These are phyloP conservation scores for Lutra lutra DNA, from an alignment of 2,797 vertebrate species.

Conservation along the genomic window DNA sequence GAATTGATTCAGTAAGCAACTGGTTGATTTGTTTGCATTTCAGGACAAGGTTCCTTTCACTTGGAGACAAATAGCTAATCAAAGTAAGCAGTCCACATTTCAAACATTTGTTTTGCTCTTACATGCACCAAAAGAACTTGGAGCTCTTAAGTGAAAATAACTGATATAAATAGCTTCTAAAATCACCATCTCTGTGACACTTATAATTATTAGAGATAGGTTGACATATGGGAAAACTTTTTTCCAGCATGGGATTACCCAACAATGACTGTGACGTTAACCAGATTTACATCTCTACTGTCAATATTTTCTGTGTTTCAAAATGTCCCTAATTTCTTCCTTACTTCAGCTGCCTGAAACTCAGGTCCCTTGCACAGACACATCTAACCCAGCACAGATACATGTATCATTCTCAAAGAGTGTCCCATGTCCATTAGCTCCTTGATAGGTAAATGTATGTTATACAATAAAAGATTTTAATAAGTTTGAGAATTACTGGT, in stretches of 20 bases:
- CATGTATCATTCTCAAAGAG: not conserved
- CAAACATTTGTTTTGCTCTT: slow-evolving; percentile 3
- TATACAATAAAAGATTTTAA: slow-evolving; percentile 32
- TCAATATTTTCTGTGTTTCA: not conserved
- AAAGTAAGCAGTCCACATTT: not conserved
- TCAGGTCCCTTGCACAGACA: not conserved
- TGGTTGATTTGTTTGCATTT: slow-evolving; percentile 3
- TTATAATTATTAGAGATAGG: not conserved
- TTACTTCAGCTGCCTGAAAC: not conserved
- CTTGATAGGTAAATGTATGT: not conserved
- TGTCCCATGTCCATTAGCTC: not conserved
- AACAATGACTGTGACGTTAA: not conserved
- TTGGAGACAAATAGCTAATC: slow-evolving; percentile 18
- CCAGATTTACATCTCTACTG: not conserved
- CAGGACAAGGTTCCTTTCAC: not conserved
- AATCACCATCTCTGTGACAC: not conserved
- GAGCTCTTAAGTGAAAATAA: slow-evolving; percentile 15
- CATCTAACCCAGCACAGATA: not conserved
- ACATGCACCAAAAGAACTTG: not conserved
- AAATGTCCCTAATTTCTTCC: not conserved
- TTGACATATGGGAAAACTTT: not conserved
- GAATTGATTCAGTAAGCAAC: slow-evolving; percentile 31
- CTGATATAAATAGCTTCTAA: not conserved
- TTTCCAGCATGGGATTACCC: not conserved
- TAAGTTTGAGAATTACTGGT: not conserved